Base-by-base conservation (phyloP, 2,888 invertebrate species). In the Pandemis cinnamomeana region DNA sequence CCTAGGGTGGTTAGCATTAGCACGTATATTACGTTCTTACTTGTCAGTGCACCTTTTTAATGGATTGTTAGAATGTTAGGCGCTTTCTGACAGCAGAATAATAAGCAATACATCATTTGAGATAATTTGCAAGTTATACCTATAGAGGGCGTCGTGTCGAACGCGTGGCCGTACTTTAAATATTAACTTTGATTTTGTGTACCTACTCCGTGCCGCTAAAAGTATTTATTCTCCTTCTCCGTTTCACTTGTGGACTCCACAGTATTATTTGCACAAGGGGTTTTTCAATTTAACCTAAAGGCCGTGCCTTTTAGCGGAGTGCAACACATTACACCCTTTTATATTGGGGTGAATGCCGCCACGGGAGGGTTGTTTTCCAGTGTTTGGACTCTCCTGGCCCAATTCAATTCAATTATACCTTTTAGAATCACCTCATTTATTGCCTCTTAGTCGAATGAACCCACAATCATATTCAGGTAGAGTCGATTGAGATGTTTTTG, bases 311-410 rank as follows among this genome's bases (percentile, higher is more conserved):
- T 72, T 58, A 72, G 44, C n/a, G 13, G 53, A 61, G 60, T 62
- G 44, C 48, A 66, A 42, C 73, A 53, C 66, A 71, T 74, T 70
- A 73, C 60, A 70, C 51, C 67, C 74, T 67, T 71, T 71, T 74
- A 66, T 46, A 55, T 60, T n/a, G 27, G 46, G 70, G 53, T 70
- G n/a, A 61, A 63, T 27, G 63, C 44, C 63, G 46, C 46, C 70
- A 36, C 55, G 66, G 15, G 66, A 67, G 66, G 70, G 61, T 71
- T 71, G 67, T 71, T 67, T 67, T 71, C 51, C 15, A 67, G 51
- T 46, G 61, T 55, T 61, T 15, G 62, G 53, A 67, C 20, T 71
- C 74, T 71, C 61, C 67, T 67, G 67, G 44, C 27, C 60, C 8
- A 53, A 74, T 70, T 53, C 53, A 11, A 55, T 70, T 53, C 53